Conservation (phyloP, 2,888 invertebrate genomes). For the Hylaea fasciaria region DNA sequence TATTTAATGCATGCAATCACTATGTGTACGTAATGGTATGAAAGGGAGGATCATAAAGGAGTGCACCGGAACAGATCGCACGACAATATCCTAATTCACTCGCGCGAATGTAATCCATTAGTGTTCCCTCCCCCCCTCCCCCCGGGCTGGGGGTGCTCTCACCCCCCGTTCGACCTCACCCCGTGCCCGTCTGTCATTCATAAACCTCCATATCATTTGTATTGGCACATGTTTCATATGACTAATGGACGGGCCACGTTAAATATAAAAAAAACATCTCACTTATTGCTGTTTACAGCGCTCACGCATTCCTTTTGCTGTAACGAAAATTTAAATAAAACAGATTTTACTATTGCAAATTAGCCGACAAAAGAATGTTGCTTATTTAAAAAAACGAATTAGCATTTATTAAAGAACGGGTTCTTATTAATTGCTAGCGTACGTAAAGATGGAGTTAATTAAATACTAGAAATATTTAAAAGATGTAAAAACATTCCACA, state of each 20-base stretch:
- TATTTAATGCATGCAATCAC: constrained; percentile 61
- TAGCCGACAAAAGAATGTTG: constrained; percentile 33
- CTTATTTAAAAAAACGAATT: constrained; percentile 15
- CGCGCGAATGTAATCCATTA: constrained; percentile 84
- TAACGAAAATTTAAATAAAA: constrained; percentile 30
- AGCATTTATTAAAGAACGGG: constrained; percentile 22
- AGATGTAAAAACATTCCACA: constrained; percentile 36
- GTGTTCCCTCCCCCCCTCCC: constrained; percentile 62
- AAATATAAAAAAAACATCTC: constrained; percentile 66
- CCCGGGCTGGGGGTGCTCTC: constrained; percentile 42
- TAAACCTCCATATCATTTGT: constrained; percentile 84
- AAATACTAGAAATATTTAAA: constrained; percentile 37
- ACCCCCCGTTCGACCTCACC: constrained; percentile 33
- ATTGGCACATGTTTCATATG: constrained; percentile 85
- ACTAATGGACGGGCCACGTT: constrained; percentile 80
- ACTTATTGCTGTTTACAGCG: constrained; percentile 64
- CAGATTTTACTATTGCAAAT: constrained; percentile 43
- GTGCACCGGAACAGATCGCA: constrained; percentile 82
- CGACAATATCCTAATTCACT: constrained; percentile 85
- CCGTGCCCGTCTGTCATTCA: constrained; percentile 76
- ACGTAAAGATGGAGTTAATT: constrained; percentile 34
- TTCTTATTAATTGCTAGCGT: constrained; percentile 22
- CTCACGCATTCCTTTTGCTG: constrained; percentile 19
- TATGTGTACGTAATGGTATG: constrained; percentile 53
- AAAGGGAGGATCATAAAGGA: constrained; percentile 71